Conservation (phyloP, 2,113 vertebrate genomes). For the Crotalus viridis region DNA sequence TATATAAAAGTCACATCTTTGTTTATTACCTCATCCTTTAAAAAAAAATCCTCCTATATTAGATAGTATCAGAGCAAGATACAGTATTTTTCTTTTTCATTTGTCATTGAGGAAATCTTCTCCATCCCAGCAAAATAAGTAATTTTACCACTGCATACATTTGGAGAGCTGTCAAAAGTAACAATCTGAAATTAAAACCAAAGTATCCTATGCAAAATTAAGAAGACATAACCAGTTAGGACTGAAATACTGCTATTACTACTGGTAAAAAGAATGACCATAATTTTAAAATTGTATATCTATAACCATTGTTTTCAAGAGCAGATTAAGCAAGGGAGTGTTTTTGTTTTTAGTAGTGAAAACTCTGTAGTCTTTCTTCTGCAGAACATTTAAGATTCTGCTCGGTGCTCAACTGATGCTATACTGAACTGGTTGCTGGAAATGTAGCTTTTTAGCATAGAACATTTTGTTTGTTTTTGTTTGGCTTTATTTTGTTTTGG, state of each 20-base stretch:
- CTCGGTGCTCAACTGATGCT: constrained; percentile 88
- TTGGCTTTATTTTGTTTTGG: constrained; percentile 62
- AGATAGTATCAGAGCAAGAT: constrained; percentile 44
- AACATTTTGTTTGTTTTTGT: constrained; percentile 45
- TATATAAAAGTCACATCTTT: constrained; percentile 69
- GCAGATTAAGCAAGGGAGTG: constrained; percentile 61
- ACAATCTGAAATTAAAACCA: constrained; percentile 65
- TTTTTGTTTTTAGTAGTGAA: background rate
- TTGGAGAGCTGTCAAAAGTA: constrained; percentile 64
- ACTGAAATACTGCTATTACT: constrained; percentile 68
- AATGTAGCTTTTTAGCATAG: constrained; percentile 78
- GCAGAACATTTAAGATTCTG: constrained; percentile 75
- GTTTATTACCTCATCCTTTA: constrained; percentile 66
- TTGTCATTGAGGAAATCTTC: constrained; percentile 56
- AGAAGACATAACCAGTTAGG: constrained; percentile 41
- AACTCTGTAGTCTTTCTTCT: constrained; percentile 69
- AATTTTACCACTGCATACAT: constrained; percentile 54
- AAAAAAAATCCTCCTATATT: constrained; percentile 32
- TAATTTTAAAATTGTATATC: constrained; percentile 55
- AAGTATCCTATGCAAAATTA: constrained; percentile 78
- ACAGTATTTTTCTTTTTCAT: constrained; percentile 47
- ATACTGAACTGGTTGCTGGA: constrained; percentile 84
- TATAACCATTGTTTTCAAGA: constrained; percentile 77
- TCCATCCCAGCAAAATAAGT: constrained; percentile 69
- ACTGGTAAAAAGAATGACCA: constrained; percentile 58